Conservation (phyloP, 2,113 vertebrate species). For the Hiodon alosoides region DNA sequence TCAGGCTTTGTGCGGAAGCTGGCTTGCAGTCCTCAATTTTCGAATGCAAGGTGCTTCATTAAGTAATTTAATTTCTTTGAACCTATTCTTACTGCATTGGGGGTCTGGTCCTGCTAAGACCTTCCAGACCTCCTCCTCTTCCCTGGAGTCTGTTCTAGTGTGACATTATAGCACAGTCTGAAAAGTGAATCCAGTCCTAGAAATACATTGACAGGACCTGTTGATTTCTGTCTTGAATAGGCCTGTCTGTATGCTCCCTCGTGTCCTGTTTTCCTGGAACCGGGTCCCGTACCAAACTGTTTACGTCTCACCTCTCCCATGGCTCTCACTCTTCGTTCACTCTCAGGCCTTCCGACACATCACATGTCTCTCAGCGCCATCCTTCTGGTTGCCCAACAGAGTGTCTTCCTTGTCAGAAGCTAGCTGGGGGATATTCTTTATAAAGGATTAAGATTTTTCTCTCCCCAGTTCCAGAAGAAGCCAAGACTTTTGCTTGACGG, state of each 20-base stretch:
- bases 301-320: slow-evolving; percentile 48
- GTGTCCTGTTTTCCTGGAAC: slow-evolving; percentile 39
- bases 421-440: slow-evolving; percentile 28
- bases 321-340: slow-evolving; percentile 46
- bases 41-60: too few species aligned
- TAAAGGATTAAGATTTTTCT: slow-evolving; percentile 32
- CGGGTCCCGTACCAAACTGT: slow-evolving; percentile 33
- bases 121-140: background rate
- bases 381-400: slow-evolving; percentile 24
- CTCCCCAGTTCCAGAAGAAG: background rate
- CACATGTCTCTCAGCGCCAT: slow-evolving; percentile 37
- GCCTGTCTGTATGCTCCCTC: slow-evolving; percentile 7
- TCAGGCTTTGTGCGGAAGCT: background rate
- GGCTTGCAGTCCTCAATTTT: background rate
- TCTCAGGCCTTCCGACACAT: slow-evolving; percentile 43
- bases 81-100: too few species aligned
- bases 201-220: too few species aligned
- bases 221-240: background rate
- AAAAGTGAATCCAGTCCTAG: too few species aligned
- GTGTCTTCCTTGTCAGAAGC: slow-evolving; percentile 6
- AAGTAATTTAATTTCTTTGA: too few species aligned
- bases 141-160: background rate
- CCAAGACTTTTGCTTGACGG: slow-evolving; percentile 14
- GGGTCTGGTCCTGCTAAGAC: background rate
- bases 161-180: background rate